These are phyloP conservation scores for Malurus leucopterus DNA, from an alignment of 2,797 vertebrate genomes.

Conservation along the genomic window DNA sequence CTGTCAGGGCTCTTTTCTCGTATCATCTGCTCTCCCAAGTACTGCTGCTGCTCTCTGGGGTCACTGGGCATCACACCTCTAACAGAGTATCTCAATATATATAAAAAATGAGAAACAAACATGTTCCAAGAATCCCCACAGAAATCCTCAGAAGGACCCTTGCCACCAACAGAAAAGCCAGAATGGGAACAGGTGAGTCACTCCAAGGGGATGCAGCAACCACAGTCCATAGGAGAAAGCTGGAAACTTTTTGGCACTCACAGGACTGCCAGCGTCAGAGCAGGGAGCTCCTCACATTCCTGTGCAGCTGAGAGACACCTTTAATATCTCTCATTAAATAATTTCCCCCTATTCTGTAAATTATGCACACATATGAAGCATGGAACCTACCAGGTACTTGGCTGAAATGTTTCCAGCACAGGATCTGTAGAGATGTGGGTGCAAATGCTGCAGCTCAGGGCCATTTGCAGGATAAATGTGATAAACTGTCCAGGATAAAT, in stretches of 20 bases:
- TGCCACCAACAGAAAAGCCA: neutral
- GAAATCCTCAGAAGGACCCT: neutral
- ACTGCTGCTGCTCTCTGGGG: neutral
- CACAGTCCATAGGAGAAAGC: fast-evolving
- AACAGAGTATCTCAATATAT: neutral
- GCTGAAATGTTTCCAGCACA: neutral
- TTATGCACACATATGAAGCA: fast-evolving
- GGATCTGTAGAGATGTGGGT: neutral
- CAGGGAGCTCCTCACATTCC: neutral
- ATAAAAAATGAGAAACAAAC: neutral
- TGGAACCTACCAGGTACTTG: neutral
- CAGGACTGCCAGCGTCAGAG: neutral
- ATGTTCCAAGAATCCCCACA: neutral
- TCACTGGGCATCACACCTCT: fast-evolving
- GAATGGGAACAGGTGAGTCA: neutral
- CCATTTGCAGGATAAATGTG: neutral
- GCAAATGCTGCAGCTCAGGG: neutral
- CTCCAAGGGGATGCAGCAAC: fast-evolving
- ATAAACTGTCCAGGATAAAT: no score
- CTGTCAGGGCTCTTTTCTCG: neutral
- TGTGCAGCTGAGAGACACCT: neutral
- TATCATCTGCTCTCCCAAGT: neutral
- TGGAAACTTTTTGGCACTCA: neutral
- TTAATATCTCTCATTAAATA: no score
- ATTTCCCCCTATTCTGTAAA: fast-evolving